Evolutionary conservation across 2,113 vertebrate genomes (phyloP), one percentile per base, ranked within the genome.

Genomic region (Tragelaphus strepsiceros): DNA sequence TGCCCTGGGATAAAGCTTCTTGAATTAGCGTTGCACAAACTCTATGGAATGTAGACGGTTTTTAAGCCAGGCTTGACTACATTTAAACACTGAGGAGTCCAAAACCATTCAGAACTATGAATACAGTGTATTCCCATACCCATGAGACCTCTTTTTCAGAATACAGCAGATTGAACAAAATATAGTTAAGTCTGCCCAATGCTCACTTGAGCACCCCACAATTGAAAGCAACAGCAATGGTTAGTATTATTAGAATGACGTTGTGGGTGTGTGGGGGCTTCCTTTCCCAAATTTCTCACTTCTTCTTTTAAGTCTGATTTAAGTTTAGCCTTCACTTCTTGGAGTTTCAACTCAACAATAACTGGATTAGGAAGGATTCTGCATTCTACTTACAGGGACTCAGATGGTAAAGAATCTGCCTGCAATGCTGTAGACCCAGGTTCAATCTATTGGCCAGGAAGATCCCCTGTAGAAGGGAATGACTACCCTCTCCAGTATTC

Each of bases 151-250:
- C 28, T 71, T 51, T 62, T 81, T 17, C n/a, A 78, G 39, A 56
- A 61, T 0, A 59, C 0, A 28, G 49, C 21, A 16, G 26, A 49
- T 0, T 1, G 7, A 6, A 85, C 35, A 43, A 32, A 67, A 78
- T 6, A 9, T 7, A 21, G 0, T 0, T 0, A 2, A 19, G 21
- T 35, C 21, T 26, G 43, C 49, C 85, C 22, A 49, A 19, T 0
- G 1, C 26, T 82, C 83, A 49, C 9, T 14, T 0, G 39, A 74
- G 19, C 24, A 19, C 2, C 46, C 28, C 81, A 3, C 4, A 14
- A 7, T 1, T 21, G 13, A 35, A 51, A 30, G 19, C n/a, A 7
- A 49, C 1, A 21, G 19, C 17, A 1, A 3, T 0, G 21, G 21
- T 3, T 8, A 15, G 43, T 59, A 53, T 8, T 6, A 43, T 26